phyloP scores from a whole-genome alignment of 2,888 invertebrate genomes.

The Pherbina coryleti region DNA sequence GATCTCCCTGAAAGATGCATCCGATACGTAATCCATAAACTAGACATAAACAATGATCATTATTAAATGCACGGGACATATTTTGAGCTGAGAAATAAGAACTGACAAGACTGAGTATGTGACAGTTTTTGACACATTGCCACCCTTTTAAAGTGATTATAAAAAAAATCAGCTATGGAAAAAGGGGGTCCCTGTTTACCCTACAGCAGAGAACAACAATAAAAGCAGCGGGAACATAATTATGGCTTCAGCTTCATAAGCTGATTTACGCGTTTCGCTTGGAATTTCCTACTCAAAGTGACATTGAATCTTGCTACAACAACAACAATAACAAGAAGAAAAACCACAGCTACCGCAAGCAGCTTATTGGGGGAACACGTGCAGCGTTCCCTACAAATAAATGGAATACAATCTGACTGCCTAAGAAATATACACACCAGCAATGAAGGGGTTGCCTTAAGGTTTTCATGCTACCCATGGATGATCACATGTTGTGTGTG shows the following conservation, averaged over 20 bases:
- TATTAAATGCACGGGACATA: conserved; percentile 28
- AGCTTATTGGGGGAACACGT: too few species aligned
- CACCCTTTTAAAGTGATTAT: not conserved
- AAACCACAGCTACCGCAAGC: too few species aligned
- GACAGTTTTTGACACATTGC: conserved; percentile 37
- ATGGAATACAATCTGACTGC: too few species aligned
- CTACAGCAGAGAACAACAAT: not conserved
- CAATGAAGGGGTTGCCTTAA: too few species aligned
- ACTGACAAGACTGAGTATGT: conserved; percentile 27
- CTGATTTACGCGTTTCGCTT: conserved; percentile 10
- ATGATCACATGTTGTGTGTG: too few species aligned
- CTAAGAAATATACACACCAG: too few species aligned
- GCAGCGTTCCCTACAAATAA: too few species aligned
- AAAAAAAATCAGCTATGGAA: not conserved
- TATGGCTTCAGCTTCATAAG: not conserved
- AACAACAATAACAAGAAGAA: not conserved
- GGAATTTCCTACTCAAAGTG: conserved; percentile 1
- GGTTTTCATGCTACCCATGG: not conserved
- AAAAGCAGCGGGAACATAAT: not conserved
- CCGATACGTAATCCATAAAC: conserved; percentile 1
- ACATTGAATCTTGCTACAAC: not conserved
- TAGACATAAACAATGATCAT: conserved; percentile 15
- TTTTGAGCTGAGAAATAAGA: conserved; percentile 3
- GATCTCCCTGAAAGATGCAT: conserved; percentile 7
- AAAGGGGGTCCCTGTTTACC: not conserved